Conservation (phyloP, 2,113 vertebrate genomes). For the Larimichthys crocea region DNA sequence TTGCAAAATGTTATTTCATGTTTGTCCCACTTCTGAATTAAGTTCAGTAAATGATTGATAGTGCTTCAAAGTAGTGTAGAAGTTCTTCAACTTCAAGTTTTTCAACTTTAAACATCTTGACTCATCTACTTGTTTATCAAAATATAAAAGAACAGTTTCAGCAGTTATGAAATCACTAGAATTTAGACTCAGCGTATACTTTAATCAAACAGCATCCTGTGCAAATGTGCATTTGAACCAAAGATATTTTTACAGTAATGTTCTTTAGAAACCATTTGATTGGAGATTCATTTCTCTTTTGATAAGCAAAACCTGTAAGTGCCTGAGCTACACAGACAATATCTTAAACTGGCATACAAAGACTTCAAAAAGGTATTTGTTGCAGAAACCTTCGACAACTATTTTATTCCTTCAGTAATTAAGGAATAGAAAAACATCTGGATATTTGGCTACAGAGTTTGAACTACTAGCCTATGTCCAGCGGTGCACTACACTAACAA, state of each 20-base stretch:
- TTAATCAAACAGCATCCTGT: background rate
- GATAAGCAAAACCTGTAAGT: background rate
- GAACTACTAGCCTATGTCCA: background rate
- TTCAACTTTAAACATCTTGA: background rate
- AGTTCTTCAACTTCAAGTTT: background rate
- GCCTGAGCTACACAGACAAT: background rate
- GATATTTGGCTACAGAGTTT: background rate
- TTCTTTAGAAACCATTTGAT: background rate
- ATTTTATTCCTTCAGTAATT: background rate
- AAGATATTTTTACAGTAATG: background rate
- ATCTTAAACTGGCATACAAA: background rate
- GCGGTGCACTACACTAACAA: background rate
- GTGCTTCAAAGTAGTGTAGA: background rate
- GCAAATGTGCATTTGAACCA: background rate
- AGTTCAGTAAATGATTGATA: background rate
- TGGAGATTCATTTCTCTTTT: background rate
- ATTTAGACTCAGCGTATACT: background rate
- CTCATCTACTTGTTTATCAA: conserved; percentile 7
- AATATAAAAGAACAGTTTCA: background rate
- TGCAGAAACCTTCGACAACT: background rate
- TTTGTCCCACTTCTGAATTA: background rate
- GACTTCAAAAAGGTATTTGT: background rate
- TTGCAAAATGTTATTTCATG: background rate
- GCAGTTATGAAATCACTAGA: conserved; percentile 3
- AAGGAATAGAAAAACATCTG: background rate